Evolutionary conservation across 2,113 vertebrate genomes (phyloP).

Genomic region (Psilopsiagon aurifrons): DNA sequence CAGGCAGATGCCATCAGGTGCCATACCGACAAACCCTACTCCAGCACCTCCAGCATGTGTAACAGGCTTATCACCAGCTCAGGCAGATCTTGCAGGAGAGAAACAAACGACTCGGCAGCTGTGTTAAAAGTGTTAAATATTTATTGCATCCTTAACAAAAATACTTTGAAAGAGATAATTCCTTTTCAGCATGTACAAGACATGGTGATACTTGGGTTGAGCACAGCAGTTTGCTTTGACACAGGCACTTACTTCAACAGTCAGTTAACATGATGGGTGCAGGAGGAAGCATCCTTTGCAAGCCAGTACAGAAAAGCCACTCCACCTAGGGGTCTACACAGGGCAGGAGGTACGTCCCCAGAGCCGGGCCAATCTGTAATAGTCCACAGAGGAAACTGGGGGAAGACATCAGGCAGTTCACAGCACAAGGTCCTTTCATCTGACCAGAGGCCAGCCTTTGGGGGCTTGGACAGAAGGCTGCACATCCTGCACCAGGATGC

Average conservation of each 20-base stretch:
- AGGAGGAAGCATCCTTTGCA: not conserved
- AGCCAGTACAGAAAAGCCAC: constrained; percentile 53
- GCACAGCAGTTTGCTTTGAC: constrained; percentile 41
- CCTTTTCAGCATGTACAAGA: constrained; percentile 58
- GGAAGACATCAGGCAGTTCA: not conserved
- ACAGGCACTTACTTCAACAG: constrained; percentile 42
- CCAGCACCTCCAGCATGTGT: not conserved
- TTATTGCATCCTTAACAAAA: constrained; percentile 82
- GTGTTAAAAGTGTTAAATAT: constrained; percentile 69
- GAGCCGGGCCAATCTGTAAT: not conserved
- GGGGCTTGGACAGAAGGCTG: not conserved
- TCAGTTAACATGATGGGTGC: not conserved
- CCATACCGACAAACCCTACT: not conserved
- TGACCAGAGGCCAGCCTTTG: not conserved
- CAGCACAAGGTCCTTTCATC: not conserved
- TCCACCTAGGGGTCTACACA: not conserved
- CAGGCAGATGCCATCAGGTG: not conserved
- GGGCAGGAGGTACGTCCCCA: not conserved
- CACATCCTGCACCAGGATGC: not conserved
- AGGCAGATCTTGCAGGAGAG: not conserved
- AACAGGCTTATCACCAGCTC: not conserved
- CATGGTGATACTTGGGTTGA: constrained; percentile 1
- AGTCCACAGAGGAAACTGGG: constrained; percentile 39
- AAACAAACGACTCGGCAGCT: constrained; percentile 34
- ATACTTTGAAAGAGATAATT: constrained; percentile 57